These are phyloP conservation scores for Garrulus glandarius DNA, from an alignment of 2,797 vertebrate genomes.

Conservation along the genomic window DNA sequence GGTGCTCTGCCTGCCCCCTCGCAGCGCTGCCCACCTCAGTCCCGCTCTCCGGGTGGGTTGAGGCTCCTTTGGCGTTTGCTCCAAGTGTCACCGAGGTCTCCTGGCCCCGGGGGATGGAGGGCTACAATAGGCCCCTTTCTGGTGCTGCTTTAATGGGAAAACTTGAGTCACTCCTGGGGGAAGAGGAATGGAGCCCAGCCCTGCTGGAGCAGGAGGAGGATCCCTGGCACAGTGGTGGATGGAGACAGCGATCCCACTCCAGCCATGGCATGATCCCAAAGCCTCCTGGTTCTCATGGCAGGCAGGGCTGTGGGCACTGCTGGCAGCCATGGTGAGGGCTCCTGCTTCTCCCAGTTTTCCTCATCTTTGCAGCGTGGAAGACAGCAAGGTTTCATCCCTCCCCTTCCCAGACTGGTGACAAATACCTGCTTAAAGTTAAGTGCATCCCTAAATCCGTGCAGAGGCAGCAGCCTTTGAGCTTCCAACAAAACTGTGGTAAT, in stretches of 20 bases:
- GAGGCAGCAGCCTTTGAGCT: background rate
- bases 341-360: background rate
- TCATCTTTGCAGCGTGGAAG: rapidly evolving
- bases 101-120: background rate
- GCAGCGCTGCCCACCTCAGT: rapidly evolving
- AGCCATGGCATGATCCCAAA: background rate
- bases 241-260: background rate
- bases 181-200: background rate
- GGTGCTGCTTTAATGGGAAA: background rate
- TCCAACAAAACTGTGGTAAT: background rate
- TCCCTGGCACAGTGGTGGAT: background rate
- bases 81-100: background rate
- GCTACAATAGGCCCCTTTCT: background rate
- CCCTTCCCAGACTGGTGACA: background rate
- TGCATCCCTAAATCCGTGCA: background rate
- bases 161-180: background rate
- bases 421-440: background rate
- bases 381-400: rapidly evolving
- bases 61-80: background rate
- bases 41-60: rapidly evolving
- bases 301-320: background rate
- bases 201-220: background rate
- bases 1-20: background rate
- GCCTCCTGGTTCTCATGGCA: background rate
- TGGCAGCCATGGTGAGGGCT: rapidly evolving